Base-by-base conservation (phyloP, 1,140 invertebrate genomes). In the Zaprionus inermis region DNA sequence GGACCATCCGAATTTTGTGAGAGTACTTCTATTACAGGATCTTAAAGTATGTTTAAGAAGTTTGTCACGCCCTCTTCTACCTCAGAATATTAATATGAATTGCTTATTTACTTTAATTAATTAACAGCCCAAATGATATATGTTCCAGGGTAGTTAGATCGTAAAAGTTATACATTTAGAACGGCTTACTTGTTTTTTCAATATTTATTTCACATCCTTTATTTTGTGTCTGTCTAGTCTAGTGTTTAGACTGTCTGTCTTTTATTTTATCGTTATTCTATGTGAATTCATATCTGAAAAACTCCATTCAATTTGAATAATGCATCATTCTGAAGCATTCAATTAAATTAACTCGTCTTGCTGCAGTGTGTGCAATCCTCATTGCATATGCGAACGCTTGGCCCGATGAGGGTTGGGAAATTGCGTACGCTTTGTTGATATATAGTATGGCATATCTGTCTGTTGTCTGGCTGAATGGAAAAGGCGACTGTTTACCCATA, bases 401-500 rank as follows among this genome's bases (percentile, higher is more conserved):
- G 18, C 18, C 11, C 11, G 10, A 18, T 49, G 44, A 44, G 38
- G 38, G 38, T 44, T 49, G 16, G 18, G 44, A 49, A 49, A 49
- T 49, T 49, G 44, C 44, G 9, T 49, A 22, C 18, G 16, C 18
- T 49, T 49, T 49, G 44, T 44, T 44, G n/a, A 44, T 44, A 44
- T 9, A 44, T 10, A 44, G n/a, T 28, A 4, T 1, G 24, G 24
- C 5, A 28, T 28, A 28, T 44, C 38, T 44, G 6, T n/a, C 38
- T 9, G 38, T 49, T 49, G 44, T 49, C 44, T 22, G 44, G 16
- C 44, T 22, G n/a, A 16, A 20, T 20, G 44, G 44, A 9, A 12
- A 3, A 49, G 18, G 44, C 44, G 18, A 49, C 44, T 49, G 44
- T 49, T 49, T 49, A 18, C 44, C 18, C 44, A 56, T 34, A 49